phyloP scores from a whole-genome alignment of 2,113 vertebrate species.

The Sphaerodactylus townsendi region DNA sequence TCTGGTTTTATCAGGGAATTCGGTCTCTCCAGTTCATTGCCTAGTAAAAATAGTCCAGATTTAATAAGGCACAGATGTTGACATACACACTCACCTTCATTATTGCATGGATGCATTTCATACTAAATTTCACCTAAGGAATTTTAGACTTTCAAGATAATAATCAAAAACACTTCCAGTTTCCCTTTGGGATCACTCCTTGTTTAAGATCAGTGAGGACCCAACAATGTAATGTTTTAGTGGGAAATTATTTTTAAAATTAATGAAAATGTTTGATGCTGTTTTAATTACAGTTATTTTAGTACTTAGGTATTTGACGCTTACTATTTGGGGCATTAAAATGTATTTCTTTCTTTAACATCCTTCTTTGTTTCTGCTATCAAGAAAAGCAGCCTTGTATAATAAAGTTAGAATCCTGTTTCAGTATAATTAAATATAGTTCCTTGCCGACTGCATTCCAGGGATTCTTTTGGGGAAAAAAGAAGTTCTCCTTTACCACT shows the following conservation, averaged over 20 bases:
- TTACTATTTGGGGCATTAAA: slow-evolving; percentile 28
- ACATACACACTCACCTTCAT: slow-evolving; percentile 77
- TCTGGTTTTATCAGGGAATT: slow-evolving; percentile 79
- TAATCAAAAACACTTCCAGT: slow-evolving; percentile 78
- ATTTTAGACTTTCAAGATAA: slow-evolving; percentile 83
- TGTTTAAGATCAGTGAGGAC: slow-evolving; percentile 75
- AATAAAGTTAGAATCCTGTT: slow-evolving; percentile 75
- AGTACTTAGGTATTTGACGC: slow-evolving; percentile 50
- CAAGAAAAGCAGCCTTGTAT: slow-evolving; percentile 46
- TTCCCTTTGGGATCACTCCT: slow-evolving; percentile 79
- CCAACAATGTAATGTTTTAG: slow-evolving; percentile 56
- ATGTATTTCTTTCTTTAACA: slow-evolving; percentile 53
- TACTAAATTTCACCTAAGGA: slow-evolving; percentile 83
- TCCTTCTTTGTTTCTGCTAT: slow-evolving; percentile 51
- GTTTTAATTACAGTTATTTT: slow-evolving; percentile 44
- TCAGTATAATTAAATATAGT: slow-evolving; percentile 73
- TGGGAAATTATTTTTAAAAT: slow-evolving; percentile 47
- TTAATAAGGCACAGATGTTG: slow-evolving; percentile 83
- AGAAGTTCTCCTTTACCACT: slow-evolving; percentile 62
- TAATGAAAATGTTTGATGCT: slow-evolving; percentile 61
- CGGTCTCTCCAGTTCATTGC: slow-evolving; percentile 80
- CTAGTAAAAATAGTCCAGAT: slow-evolving; percentile 74
- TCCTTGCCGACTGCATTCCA: slow-evolving; percentile 72
- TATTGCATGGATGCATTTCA: slow-evolving; percentile 78
- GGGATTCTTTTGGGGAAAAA: slow-evolving; percentile 66